Percentiles rank a stretch among this genome's conserved stretches.
phyloP scores from a whole-genome alignment of 2,113 vertebrate genomes.

The Notarius lentiginosus region DNA sequence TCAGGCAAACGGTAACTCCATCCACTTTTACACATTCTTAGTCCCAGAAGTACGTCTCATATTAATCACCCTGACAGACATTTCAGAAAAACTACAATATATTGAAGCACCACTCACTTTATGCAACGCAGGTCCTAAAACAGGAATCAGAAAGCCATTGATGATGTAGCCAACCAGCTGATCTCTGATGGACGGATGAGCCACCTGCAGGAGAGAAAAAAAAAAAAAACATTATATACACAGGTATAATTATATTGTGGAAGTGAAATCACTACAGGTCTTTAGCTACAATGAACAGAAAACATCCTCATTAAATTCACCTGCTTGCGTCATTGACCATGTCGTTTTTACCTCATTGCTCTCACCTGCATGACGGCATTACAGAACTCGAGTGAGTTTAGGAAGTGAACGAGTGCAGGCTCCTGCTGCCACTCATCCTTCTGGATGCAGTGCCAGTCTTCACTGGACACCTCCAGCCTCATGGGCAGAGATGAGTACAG shows the following conservation, averaged over 20 bases:
- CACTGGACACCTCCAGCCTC: slow-evolving; percentile 85
- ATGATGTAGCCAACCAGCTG: slow-evolving; percentile 94
- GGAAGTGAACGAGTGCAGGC: slow-evolving; percentile 90
- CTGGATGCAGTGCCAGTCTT: slow-evolving; percentile 93
- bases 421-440: slow-evolving; percentile 88
- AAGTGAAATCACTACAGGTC: neutral
- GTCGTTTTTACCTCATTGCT: neutral
- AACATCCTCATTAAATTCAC: neutral
- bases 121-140: slow-evolving; percentile 92
- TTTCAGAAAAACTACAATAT: neutral
- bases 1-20: neutral
- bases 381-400: slow-evolving; percentile 97
- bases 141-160: slow-evolving; percentile 95
- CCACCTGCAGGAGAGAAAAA: slow-evolving; percentile 74
- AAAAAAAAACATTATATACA: neutral
- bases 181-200: slow-evolving; percentile 86
- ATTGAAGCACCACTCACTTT: slow-evolving; percentile 77
- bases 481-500: slow-evolving; percentile 93
- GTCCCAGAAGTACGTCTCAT: neutral
- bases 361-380: slow-evolving; percentile 94
- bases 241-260: neutral
- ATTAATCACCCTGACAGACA: neutral
- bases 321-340: neutral
- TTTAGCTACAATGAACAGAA: neutral
- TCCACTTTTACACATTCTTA: neutral